Conservation (phyloP, 2,888 invertebrate genomes). For the Anaspis maculata region DNA sequence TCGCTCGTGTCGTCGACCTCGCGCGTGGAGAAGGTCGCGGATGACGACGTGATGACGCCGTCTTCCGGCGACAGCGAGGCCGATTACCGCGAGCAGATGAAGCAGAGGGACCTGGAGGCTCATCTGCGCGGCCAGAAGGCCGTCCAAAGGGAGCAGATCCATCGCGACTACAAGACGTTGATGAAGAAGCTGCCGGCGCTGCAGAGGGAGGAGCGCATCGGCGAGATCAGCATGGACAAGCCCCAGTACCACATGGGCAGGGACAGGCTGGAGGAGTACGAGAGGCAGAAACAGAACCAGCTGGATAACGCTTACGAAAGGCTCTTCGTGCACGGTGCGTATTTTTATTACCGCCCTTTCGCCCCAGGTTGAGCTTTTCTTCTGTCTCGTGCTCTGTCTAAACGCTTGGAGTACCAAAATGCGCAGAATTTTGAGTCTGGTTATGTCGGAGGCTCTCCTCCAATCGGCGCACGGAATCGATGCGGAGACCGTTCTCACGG, state of each 20-base stretch:
- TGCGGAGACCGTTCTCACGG: too few relatives aligned
- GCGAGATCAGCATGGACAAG: conserved; percentile 29
- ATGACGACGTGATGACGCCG: conserved; percentile 27
- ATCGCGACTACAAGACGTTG: conserved; percentile 45
- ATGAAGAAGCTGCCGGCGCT: conserved; percentile 41
- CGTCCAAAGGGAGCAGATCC: conserved; percentile 44
- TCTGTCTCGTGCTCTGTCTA: too few relatives aligned
- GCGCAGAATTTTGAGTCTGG: too few relatives aligned
- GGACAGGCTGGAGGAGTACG: conserved; percentile 40
- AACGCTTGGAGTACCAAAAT: too few relatives aligned
- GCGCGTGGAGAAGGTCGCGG: conserved; percentile 34
- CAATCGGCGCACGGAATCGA: too few relatives aligned
- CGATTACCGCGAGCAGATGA: conserved; percentile 26
- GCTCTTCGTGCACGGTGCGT: conserved; percentile 28
- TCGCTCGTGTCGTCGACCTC: conserved; percentile 33
- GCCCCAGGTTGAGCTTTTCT: too few relatives aligned
- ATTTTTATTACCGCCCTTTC: too few relatives aligned
- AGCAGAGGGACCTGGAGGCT: conserved; percentile 32
- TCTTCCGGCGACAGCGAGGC: conserved; percentile 25
- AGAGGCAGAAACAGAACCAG: conserved; percentile 42
- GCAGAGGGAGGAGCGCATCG: conserved; percentile 37
- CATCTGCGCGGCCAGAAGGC: conserved; percentile 43
- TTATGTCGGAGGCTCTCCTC: too few relatives aligned
- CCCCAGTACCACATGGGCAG: conserved; percentile 41
- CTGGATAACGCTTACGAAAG: conserved; percentile 48